Conservation (phyloP, 2,797 vertebrate species). For the Sylvilagus floridanus region DNA sequence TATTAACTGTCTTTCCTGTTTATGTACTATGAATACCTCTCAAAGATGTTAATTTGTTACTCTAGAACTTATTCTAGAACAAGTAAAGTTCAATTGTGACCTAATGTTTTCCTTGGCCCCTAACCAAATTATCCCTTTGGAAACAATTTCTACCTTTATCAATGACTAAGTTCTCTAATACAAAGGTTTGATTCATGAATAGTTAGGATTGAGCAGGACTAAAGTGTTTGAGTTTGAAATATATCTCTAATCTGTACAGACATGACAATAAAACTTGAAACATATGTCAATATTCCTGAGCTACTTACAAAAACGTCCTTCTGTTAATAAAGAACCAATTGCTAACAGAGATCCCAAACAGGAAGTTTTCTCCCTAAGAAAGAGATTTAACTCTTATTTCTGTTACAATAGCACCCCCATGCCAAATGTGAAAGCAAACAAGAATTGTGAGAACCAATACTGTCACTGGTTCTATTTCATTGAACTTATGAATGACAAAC, state of each 20-base stretch:
- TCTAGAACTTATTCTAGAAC: neutral
- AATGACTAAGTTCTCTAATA: neutral
- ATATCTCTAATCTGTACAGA: neutral
- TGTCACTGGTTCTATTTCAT: no score
- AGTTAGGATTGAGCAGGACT: neutral
- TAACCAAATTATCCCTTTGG: neutral
- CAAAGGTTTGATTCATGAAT: neutral
- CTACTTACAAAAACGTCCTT: neutral
- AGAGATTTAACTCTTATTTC: neutral
- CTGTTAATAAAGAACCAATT: neutral
- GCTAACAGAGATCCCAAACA: neutral
- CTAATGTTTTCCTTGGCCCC: neutral
- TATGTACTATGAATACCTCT: neutral
- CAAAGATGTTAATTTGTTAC: neutral
- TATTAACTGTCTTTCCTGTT: neutral
- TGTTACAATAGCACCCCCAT: neutral
- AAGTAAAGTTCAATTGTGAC: neutral
- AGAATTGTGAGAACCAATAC: neutral
- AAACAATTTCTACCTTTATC: neutral
- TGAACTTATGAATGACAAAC: no score
- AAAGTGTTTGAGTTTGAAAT: conserved; percentile 15
- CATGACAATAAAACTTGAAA: neutral
- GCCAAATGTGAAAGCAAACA: neutral
- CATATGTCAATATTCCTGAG: neutral
- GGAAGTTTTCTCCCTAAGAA: neutral